A percentile compares a stretch with the other conserved stretches of the same genome.
These are phyloP conservation scores for Macroglossus sobrinus DNA, from an alignment of 2,113 vertebrate genomes.

Conservation along the genomic window DNA sequence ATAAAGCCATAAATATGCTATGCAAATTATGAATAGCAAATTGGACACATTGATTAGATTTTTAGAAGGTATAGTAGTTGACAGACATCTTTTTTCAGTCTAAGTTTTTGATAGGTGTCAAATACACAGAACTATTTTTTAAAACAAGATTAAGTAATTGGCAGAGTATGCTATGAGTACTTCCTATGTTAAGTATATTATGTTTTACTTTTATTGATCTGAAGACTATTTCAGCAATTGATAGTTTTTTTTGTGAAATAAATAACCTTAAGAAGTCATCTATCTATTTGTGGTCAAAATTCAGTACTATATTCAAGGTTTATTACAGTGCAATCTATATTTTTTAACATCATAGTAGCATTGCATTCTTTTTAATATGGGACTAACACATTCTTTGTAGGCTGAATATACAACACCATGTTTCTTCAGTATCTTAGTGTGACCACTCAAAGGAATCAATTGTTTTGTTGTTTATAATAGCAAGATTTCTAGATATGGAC, in stretches of 20 bases:
- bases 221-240: background rate
- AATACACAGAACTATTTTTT: constrained; percentile 58
- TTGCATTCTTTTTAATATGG: background rate
- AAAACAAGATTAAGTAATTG: constrained; percentile 63
- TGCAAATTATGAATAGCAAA: constrained; percentile 78
- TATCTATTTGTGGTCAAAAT: background rate
- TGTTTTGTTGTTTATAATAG: background rate
- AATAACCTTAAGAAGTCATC: background rate
- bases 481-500: background rate
- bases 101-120: constrained; percentile 73
- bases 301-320: background rate
- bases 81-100: background rate
- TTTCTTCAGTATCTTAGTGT: background rate
- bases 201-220: constrained; percentile 25
- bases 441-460: background rate
- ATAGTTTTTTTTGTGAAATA: background rate
- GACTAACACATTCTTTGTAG: background rate
- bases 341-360: background rate
- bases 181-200: constrained; percentile 19
- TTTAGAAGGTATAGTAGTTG: constrained; percentile 57
- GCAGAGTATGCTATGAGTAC: constrained; percentile 29
- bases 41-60: constrained; percentile 77
- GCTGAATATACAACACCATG: background rate
- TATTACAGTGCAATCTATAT: background rate
- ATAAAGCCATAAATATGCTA: constrained; percentile 60